phyloP scores from a whole-genome alignment of 2,113 vertebrate species.

The Neomonachus schauinslandi region DNA sequence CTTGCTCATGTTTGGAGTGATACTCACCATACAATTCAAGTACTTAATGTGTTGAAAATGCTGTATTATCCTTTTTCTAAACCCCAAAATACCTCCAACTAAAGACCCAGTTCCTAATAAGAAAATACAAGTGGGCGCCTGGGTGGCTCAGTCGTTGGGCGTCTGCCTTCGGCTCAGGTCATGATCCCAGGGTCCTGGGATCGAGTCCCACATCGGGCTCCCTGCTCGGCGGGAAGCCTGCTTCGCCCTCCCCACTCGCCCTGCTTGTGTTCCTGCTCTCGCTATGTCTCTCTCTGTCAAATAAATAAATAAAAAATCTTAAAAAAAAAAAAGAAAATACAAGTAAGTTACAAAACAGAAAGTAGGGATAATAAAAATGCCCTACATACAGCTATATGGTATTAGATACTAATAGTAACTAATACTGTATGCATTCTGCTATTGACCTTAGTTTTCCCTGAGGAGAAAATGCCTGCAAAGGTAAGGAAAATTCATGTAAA shows the following conservation, averaged over 20 bases:
- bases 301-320: too few species aligned
- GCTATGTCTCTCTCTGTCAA: too few species aligned
- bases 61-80: background rate
- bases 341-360: conserved; percentile 29
- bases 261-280: too few species aligned
- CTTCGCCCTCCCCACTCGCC: too few species aligned
- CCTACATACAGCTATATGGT: background rate
- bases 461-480: background rate
- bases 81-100: background rate
- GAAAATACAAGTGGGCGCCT: background rate
- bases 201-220: too few species aligned
- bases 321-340: background rate
- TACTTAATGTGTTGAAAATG: background rate
- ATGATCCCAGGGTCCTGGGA: too few species aligned
- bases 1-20: background rate
- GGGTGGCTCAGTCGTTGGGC: too few species aligned
- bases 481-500: background rate
- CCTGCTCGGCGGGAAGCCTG: too few species aligned
- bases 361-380: background rate
- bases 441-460: background rate
- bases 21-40: background rate
- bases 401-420: background rate
- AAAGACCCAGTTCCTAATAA: background rate
- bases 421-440: background rate
- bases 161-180: too few species aligned